These are phyloP conservation scores for Anastrepha obliqua DNA, from an alignment of 1,140 invertebrate genomes.

Conservation along the genomic window DNA sequence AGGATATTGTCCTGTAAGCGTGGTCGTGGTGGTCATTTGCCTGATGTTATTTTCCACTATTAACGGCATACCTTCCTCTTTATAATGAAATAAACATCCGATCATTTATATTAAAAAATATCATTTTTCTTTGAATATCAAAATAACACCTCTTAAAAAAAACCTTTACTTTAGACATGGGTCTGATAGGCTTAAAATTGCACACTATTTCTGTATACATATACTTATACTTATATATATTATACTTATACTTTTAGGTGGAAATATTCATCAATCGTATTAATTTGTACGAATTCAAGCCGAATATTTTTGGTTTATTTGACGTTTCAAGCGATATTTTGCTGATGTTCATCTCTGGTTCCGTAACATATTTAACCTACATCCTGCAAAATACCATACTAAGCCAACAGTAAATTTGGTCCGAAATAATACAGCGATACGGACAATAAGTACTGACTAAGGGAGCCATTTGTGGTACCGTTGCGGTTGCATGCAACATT, in stretches of 20 bases:
- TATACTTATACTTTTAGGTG: slow-evolving; percentile 8
- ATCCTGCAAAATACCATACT: slow-evolving; percentile 3
- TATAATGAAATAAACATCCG: too few species aligned
- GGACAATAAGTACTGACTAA: not conserved
- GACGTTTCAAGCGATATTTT: slow-evolving; percentile 67
- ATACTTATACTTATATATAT: not conserved
- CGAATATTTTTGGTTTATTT: slow-evolving; percentile 47
- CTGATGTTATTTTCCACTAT: too few species aligned
- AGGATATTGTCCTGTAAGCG: too few species aligned
- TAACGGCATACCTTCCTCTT: too few species aligned
- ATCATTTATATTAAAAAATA: too few species aligned
- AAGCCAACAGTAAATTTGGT: slow-evolving; percentile 5
- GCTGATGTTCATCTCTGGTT: slow-evolving; percentile 58
- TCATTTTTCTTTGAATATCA: too few species aligned
- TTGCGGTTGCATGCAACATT: slow-evolving; percentile 25
- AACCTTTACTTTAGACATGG: too few species aligned
- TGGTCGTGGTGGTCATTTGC: too few species aligned
- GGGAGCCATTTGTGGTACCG: not conserved
- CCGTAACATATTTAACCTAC: slow-evolving; percentile 22
- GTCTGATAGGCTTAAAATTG: too few species aligned
- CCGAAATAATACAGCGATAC: not conserved
- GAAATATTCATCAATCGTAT: slow-evolving; percentile 50
- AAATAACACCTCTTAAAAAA: too few species aligned
- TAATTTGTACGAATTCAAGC: slow-evolving; percentile 44
- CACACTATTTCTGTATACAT: too few species aligned